Base-by-base conservation (phyloP, 2,888 invertebrate species). In the Glaucopsyche alexis region DNA sequence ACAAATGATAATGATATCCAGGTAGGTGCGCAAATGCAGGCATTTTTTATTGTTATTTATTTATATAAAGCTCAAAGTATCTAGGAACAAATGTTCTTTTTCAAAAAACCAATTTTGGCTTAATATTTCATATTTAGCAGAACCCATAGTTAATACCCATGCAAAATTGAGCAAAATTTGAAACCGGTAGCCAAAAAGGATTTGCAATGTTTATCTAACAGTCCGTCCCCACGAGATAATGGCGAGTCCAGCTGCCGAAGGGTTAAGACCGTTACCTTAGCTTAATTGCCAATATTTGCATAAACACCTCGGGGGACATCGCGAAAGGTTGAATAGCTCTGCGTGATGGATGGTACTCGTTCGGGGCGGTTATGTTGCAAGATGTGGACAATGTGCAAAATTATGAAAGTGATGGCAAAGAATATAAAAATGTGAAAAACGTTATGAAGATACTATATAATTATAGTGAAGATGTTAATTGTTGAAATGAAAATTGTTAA, bases 251-350 rank as follows among this genome's bases (percentile, higher is more conserved):
- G 87, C 88, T 88, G 89, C 76, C 72, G 7, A 13, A 76, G 85
- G 81, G 84, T 82, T 81, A 80, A 79, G 80, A 85, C 88, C 87
- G 89, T 90, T 89, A 81, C 84, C 82, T 85, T 85, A 83, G 83
- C 80, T 80, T 90, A 90, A 90, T 90, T 89, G 90, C 87, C 78
- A 80, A 85, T 80, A 90, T 91, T 91, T 90, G 90, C 90, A 91
- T 91, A 89, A 86, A 85, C 83, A 80, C 81, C 75, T 78, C 76
- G 78, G 80, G 84, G 83, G 80, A 80, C 78, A 75, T 79, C 60
- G 79, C 81, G 83, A 82, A 85, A 84, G 78, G 73, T 74, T 74
- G 75, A 78, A 80, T 80, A 78, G 76, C 76, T 66, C 29, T 70
- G 74, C 74, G 77, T 86, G 88, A 88, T 88, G 83, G 84, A 88